Evolutionary conservation across 2,888 invertebrate species (phyloP), one percentile per base, ranked within the genome.

Genomic region (Metallyticus violacea): DNA sequence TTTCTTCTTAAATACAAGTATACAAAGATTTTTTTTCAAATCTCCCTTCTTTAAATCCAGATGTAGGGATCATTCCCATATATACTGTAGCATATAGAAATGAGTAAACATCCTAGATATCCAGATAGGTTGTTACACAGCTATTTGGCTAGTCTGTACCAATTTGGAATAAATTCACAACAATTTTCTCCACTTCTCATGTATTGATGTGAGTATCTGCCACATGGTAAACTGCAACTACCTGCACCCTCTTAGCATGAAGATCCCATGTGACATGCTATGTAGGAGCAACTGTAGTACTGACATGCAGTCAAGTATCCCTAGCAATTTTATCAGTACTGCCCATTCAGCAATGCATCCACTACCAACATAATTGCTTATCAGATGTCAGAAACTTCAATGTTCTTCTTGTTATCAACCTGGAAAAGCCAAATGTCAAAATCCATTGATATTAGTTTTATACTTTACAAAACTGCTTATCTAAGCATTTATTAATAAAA

Each of bases 301-400:
- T 7, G 15, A 62, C 22, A 6, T 62, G 40, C 40, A 4, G 40
- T 62, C 15, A 62, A n/a, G n/a, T 62, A 15, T 62, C 40, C 22
- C 15, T 62, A 15, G 15, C 22, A 22, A 15, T 62, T 62, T 62
- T 62, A 62, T 4, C 15, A 62, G n/a, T 62, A 7, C 7, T 15
- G 22, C 0, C 0, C 22, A 4, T 15, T 4, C 15, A 62, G 15
- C 40, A 62, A 7, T 2, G 26, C 78, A n/a, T n/a, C n/a, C n/a
- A n/a, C n/a, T 82, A 96, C 96, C 96, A 96, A 90, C 94, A 94
- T 26, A 95, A 92, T 89, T 95, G 94, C 91, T 95, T 96, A 90
- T 95, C 96, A 77, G 93, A 92, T 83, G 93, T 92, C 30, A 96
- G 91, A 86, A 93, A 92, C 90, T 94, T 94, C 84, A 96, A 91